phyloP scores from a whole-genome alignment of 2,113 vertebrate species.

The Elephantulus edwardii region DNA sequence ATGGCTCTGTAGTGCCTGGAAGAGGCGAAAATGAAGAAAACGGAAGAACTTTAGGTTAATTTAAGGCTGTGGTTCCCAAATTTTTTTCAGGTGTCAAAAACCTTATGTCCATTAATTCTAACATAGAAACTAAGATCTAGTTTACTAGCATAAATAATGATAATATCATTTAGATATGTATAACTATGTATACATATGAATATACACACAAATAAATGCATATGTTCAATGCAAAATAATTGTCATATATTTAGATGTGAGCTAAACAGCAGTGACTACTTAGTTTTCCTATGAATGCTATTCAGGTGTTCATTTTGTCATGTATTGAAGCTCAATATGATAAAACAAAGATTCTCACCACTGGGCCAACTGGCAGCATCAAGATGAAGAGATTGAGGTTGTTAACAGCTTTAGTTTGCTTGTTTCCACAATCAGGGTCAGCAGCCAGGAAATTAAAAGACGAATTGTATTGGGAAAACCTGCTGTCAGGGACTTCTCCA shows the following conservation, averaged over 20 bases:
- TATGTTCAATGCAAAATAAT: not conserved
- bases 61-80: not conserved
- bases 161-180: not conserved
- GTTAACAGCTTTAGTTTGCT: too few species aligned
- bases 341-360: too few species aligned
- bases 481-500: too few species aligned
- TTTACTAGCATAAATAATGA: conserved; percentile 17
- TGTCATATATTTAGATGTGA: not conserved
- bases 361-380: too few species aligned
- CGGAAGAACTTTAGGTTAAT: not conserved
- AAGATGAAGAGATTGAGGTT: too few species aligned
- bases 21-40: conserved; percentile 42
- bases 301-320: not conserved
- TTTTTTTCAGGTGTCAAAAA: not conserved
- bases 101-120: not conserved
- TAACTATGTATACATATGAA: not conserved
- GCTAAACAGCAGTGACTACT: not conserved
- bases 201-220: not conserved
- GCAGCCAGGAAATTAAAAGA: too few species aligned
- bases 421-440: too few species aligned
- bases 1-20: not conserved
- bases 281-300: not conserved
- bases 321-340: too few species aligned
- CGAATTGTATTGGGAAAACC: too few species aligned
- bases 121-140: not conserved